These are phyloP conservation scores for Corythaeola cristata DNA, from an alignment of 2,113 vertebrate genomes.

Conservation along the genomic window DNA sequence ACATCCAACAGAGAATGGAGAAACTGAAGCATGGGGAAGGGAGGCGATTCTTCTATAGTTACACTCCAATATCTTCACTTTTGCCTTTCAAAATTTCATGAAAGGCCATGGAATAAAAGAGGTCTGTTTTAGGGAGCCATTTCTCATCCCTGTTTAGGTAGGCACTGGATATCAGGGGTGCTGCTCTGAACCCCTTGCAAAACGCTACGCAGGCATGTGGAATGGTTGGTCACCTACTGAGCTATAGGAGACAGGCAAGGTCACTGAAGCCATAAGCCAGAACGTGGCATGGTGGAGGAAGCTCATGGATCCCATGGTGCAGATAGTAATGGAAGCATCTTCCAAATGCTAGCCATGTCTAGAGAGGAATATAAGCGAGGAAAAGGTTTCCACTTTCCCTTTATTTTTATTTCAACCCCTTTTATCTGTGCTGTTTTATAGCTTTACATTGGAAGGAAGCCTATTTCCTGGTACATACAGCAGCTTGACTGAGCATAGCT, in stretches of 20 bases:
- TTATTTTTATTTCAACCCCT: constrained; percentile 56
- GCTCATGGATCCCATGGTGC: background rate
- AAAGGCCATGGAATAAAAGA: background rate
- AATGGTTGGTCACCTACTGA: background rate
- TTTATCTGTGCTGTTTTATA: constrained; percentile 63
- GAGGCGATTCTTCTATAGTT: background rate
- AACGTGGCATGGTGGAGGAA: background rate
- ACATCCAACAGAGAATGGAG: background rate
- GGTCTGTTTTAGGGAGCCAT: background rate
- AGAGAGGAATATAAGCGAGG: background rate
- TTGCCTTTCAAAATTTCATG: background rate
- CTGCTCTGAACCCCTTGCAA: background rate
- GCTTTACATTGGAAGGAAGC: constrained; percentile 61
- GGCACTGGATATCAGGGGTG: background rate
- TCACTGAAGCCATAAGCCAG: background rate
- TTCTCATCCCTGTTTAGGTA: background rate
- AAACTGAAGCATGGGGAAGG: background rate
- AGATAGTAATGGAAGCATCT: background rate
- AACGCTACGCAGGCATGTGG: background rate
- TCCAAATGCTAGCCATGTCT: background rate
- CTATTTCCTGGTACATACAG: constrained; percentile 60
- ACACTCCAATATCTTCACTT: background rate
- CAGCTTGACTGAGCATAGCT: constrained; percentile 59
- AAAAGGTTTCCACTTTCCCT: constrained; percentile 47
- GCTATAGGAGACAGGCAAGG: background rate